These are phyloP conservation scores for Pseudomugil tenellus DNA, from an alignment of 2,797 vertebrate genomes.

Conservation along the genomic window DNA sequence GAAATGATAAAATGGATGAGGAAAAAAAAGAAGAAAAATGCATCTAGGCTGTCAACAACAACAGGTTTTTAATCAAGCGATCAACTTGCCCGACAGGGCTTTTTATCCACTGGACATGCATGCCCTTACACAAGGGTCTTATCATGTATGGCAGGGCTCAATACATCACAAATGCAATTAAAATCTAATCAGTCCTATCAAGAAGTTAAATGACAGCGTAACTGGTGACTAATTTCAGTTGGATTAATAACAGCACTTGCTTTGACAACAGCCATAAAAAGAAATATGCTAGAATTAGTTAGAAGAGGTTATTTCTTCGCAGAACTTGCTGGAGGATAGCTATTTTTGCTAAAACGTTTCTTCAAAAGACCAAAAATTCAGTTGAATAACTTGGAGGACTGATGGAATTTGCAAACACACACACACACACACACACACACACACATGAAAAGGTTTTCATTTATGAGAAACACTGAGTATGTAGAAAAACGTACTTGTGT, in stretches of 20 bases:
- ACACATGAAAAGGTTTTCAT: neutral
- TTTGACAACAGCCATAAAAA: constrained; percentile 36
- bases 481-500: constrained; percentile 9
- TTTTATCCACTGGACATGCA: constrained; percentile 51
- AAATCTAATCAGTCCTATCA: constrained; percentile 53
- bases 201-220: constrained; percentile 52
- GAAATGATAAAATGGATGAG: neutral
- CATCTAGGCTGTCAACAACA: constrained; percentile 35
- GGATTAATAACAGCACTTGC: constrained; percentile 32
- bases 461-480: constrained; percentile 13
- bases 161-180: constrained; percentile 62
- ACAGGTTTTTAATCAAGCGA: constrained; percentile 57
- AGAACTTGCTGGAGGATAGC: neutral
- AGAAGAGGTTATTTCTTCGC: neutral
- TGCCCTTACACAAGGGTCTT: constrained; percentile 37
- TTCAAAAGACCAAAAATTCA: constrained; percentile 2
- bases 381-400: neutral
- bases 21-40: neutral
- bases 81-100: constrained; percentile 42
- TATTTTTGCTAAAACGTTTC: constrained; percentile 1
- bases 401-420: neutral
- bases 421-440: too few relatives aligned
- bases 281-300: constrained; percentile 36
- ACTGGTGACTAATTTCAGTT: constrained; percentile 47
- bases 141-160: constrained; percentile 43